Evolutionary conservation across 2,797 vertebrate species (phyloP), one percentile per base, ranked within the genome.

Genomic region (Cossypha caffra): DNA sequence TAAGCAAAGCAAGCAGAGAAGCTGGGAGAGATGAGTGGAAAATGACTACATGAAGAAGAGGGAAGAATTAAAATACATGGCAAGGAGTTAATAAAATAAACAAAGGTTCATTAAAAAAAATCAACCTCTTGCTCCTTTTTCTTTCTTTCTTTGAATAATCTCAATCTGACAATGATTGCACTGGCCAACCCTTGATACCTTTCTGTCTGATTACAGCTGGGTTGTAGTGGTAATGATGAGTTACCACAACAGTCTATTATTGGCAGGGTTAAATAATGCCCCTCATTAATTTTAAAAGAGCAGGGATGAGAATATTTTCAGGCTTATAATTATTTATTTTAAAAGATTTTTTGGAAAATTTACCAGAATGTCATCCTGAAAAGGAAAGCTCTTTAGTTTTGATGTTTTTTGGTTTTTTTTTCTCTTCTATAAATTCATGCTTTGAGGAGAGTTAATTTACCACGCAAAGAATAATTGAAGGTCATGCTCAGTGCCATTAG

Each of bases 1-100:
- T 87, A 93, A 95, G 93, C 51, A 82, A 88, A 90, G 63, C 18
- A 89, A 87, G 66, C 40, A 50, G 47, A 48, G 74, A 68, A 83
- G 15, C 51, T 50, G 13, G 47, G 55, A 75, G 51, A 42, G 16
- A 71, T 54, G 68, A 93, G 47, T 84, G 40, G 59, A 63, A 90
- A 96, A 92, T 81, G 48, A 55, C 59, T 74, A 24, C 7, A 6
- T 50, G 76, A 91, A 86, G 66, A 68, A 69, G 37, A 66, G 42
- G 51, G 51, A 88, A 64, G 54, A 86, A 88, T 82, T 88, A 52
- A 77, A 91, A 80, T 72, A 83, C 79, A 77, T 74, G 69, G 17
- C 29, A 92, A 88, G 38, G 48, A 91, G 55, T 87, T 95, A 95
- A 91, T 94, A 19, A 91, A 87, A 89, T 87, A 80, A 94, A 82